A percentile compares a stretch with the other conserved stretches of the same genome.
Conservation (phyloP, 1,140 invertebrate genomes). For the Aphaenogaster ashmeadi region DNA sequence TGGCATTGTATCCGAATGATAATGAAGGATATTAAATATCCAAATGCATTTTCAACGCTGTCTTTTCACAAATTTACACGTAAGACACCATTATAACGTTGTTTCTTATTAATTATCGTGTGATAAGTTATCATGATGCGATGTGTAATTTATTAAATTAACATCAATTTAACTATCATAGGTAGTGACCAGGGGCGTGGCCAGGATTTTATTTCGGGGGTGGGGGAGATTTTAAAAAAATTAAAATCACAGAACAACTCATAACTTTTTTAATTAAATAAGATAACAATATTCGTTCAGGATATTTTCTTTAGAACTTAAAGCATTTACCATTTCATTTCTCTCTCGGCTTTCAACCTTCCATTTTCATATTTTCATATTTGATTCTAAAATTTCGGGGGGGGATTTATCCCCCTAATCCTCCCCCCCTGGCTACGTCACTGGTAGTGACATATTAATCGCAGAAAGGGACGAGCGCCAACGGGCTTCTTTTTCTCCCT, state of each 20-base stretch:
- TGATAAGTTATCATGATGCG: not conserved
- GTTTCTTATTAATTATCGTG: constrained; percentile 2
- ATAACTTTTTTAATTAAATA: no score
- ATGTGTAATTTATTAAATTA: constrained; percentile 70
- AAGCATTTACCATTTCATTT: no score
- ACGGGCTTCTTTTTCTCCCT: constrained; percentile 36
- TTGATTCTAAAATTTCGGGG: no score
- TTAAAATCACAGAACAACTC: no score
- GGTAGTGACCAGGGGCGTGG: not conserved
- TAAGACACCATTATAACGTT: not conserved
- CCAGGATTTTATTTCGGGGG: no score
- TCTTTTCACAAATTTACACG: not conserved
- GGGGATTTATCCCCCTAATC: no score
- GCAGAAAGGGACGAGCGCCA: constrained; percentile 70
- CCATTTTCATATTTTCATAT: no score
- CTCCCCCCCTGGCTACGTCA: no score
- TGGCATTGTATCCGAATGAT: not conserved
- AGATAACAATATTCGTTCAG: no score
- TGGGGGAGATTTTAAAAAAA: no score
- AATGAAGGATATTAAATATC: not conserved
- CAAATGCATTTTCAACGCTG: not conserved
- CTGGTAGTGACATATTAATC: not conserved
- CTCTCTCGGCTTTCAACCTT: no score
- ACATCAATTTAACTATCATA: constrained; percentile 55
- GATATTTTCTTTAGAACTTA: no score